Evolutionary conservation across 2,888 invertebrate genomes (phyloP).

Genomic region (Argynnis bischoffii): DNA sequence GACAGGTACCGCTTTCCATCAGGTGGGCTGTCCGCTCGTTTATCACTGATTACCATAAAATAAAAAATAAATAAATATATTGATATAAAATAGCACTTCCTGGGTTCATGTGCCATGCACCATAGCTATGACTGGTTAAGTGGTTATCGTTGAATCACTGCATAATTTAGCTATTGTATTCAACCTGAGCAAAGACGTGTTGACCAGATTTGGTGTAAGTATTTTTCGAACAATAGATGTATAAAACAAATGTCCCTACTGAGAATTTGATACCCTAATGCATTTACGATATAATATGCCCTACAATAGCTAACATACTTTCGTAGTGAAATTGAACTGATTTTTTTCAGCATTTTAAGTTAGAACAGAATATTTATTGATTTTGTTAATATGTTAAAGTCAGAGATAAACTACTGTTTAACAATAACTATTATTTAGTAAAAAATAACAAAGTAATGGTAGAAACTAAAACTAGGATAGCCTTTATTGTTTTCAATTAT

Average conservation of each 20-base stretch:
- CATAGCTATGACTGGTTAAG: slow-evolving; percentile 24
- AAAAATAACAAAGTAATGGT: not conserved
- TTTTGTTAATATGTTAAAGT: not conserved
- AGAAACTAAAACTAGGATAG: slow-evolving; percentile 7
- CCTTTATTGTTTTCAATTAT: slow-evolving; percentile 2
- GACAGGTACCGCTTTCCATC: too few relatives aligned
- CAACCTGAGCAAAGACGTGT: slow-evolving; percentile 41
- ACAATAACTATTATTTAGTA: not conserved
- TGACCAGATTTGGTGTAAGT: slow-evolving; percentile 41
- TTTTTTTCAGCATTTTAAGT: not conserved
- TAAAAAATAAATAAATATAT: too few relatives aligned
- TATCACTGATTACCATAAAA: too few relatives aligned
- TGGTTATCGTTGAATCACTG: slow-evolving; percentile 47
- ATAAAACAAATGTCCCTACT: slow-evolving; percentile 30
- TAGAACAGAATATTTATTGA: not conserved
- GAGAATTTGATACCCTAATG: slow-evolving; percentile 35
- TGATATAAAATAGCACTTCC: slow-evolving; percentile 10
- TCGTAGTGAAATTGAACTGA: slow-evolving; percentile 1
- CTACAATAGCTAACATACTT: slow-evolving; percentile 12
- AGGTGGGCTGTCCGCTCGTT: too few relatives aligned
- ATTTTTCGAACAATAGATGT: slow-evolving; percentile 41
- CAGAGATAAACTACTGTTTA: too few relatives aligned
- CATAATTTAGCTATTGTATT: slow-evolving; percentile 50
- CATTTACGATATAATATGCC: slow-evolving; percentile 19
- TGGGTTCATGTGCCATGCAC: slow-evolving; percentile 24